Conservation (phyloP, 2,113 vertebrate genomes). For the Sebastes fasciatus region DNA sequence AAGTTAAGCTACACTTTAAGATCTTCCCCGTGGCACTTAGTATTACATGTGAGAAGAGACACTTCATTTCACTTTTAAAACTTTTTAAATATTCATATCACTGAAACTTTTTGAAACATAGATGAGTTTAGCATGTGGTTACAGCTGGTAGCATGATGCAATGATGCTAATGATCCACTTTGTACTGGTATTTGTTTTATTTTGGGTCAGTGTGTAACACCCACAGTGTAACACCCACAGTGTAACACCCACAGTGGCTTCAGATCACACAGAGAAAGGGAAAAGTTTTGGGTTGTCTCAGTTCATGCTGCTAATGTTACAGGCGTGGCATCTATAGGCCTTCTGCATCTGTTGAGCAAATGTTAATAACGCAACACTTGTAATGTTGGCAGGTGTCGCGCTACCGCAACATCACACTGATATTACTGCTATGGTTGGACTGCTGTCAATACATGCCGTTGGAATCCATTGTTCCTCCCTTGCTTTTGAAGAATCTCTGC, state of each 20-base stretch:
- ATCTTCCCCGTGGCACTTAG: too few species aligned
- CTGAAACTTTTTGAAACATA: not conserved
- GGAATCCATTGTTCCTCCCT: conserved; percentile 24
- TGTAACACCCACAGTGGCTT: not conserved
- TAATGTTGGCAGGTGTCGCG: conserved; percentile 36
- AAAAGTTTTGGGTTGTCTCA: conserved; percentile 1
- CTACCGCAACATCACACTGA: not conserved
- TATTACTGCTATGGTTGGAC: conserved; percentile 4
- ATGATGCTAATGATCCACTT: conserved; percentile 43
- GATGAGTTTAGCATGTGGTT: conserved; percentile 15
- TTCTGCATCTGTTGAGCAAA: conserved; percentile 61
- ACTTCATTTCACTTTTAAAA: too few species aligned
- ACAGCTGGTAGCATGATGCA: conserved; percentile 6
- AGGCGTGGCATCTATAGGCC: conserved; percentile 7
- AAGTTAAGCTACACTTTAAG: too few species aligned
- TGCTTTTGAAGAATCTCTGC: conserved; percentile 31
- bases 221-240: too few species aligned
- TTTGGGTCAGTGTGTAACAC: conserved; percentile 5
- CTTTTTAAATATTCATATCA: too few species aligned
- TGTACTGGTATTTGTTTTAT: conserved; percentile 45
- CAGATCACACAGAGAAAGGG: not conserved
- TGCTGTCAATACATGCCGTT: not conserved
- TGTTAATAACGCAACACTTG: conserved; percentile 37
- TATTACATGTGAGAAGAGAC: too few species aligned
- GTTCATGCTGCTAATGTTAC: conserved; percentile 54